A percentile compares a stretch with the other conserved stretches of the same genome.
These are phyloP conservation scores for Dermochelys coriacea DNA, from an alignment of 2,797 vertebrate species.

Conservation along the genomic window DNA sequence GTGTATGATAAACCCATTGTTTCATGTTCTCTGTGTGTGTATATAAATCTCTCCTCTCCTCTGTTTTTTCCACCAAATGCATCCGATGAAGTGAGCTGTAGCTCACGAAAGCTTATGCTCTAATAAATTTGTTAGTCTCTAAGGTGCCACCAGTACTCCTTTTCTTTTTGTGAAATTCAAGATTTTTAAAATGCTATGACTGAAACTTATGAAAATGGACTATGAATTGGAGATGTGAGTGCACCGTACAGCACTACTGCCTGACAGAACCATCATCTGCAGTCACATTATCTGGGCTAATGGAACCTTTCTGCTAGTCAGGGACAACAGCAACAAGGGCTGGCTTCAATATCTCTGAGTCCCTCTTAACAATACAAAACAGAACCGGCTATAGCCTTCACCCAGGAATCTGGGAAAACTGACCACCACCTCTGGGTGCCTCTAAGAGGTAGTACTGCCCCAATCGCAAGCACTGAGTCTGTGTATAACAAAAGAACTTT, in stretches of 20 bases:
- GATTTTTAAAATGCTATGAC: no score
- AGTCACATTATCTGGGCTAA: neutral
- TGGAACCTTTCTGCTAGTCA: neutral
- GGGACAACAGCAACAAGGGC: neutral
- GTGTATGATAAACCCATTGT: no score
- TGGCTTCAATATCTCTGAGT: neutral
- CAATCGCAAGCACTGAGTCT: neutral
- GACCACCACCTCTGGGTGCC: neutral
- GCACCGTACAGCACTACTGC: neutral
- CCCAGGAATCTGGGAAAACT: neutral
- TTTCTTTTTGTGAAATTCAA: no score
- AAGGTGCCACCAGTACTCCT: no score
- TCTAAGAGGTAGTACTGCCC: neutral
- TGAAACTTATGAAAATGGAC: no score
- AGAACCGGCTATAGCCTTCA: neutral
- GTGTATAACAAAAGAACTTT: neutral
- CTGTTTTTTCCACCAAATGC: no score
- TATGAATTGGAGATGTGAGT: neutral
- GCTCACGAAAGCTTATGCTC: no score
- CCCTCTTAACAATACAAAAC: neutral
- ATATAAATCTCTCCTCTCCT: no score
- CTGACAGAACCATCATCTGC: neutral
- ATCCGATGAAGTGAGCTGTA: no score
- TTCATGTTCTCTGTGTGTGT: no score
- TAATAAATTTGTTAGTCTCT: no score